phyloP scores from a whole-genome alignment of 1,140 invertebrate genomes.

The Aricia agestis region DNA sequence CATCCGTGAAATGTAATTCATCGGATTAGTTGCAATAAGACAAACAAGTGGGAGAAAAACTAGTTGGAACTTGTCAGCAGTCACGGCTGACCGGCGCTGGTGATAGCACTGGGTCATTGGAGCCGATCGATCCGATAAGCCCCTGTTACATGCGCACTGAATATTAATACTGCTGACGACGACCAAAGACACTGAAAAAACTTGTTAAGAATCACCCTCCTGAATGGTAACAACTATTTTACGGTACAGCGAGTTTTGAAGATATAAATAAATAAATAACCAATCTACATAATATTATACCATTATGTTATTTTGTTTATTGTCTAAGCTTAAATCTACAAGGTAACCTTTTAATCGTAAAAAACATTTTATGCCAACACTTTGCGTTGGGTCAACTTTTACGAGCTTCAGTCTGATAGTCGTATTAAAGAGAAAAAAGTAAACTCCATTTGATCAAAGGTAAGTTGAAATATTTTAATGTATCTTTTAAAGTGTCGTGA shows the following conservation, averaged over 20 bases:
- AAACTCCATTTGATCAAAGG: constrained; percentile 8
- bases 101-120: constrained; percentile 61
- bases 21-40: constrained; percentile 11
- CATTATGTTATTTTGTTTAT: too few species aligned
- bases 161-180: constrained; percentile 58
- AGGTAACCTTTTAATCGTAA: neutral
- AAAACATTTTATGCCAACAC: neutral
- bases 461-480: neutral
- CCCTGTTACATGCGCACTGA: constrained; percentile 47
- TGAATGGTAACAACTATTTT: too few species aligned
- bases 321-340: neutral
- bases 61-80: constrained; percentile 12
- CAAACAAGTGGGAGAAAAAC: constrained; percentile 15
- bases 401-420: constrained; percentile 1
- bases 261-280: too few species aligned
- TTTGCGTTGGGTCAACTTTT: constrained; percentile 4
- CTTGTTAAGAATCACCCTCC: neutral
- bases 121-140: constrained; percentile 55
- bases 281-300: too few species aligned
- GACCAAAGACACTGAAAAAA: constrained; percentile 4
- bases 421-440: neutral
- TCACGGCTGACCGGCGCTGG: constrained; percentile 47
- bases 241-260: too few species aligned
- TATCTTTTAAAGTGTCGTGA: neutral
- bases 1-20: constrained; percentile 11